Conservation (phyloP, 2,113 vertebrate genomes). For the Forbesichthys papilliferus region DNA sequence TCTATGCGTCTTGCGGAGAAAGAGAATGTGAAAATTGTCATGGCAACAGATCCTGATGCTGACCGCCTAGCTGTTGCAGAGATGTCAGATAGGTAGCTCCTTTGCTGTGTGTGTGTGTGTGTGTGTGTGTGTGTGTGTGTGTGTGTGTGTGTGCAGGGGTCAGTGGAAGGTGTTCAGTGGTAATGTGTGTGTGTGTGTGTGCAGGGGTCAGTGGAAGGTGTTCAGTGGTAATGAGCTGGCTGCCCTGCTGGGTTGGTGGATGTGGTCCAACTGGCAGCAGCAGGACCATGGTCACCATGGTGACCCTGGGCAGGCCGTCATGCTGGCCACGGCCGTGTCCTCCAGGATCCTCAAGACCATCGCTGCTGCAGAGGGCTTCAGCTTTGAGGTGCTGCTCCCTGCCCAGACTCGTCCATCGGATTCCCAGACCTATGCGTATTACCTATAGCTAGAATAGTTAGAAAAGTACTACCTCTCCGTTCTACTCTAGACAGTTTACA, state of each 20-base stretch:
- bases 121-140: too few species aligned
- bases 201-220: too few species aligned
- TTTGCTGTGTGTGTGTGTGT: not conserved
- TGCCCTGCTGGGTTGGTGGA: conserved; percentile 94
- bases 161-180: too few species aligned
- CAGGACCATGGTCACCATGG: conserved; percentile 37
- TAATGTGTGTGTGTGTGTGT: not conserved
- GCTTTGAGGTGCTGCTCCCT: conserved; percentile 79
- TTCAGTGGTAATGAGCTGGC: conserved; percentile 77
- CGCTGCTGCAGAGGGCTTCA: conserved; percentile 86
- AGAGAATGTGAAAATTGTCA: conserved; percentile 81
- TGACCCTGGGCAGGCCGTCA: conserved; percentile 73
- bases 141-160: conserved; percentile 59
- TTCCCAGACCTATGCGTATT: not conserved
- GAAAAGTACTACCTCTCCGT: too few species aligned
- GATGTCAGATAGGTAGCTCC: conserved; percentile 76
- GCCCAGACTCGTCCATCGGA: not conserved
- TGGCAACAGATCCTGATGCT: conserved; percentile 95
- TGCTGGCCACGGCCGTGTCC: conserved; percentile 93
- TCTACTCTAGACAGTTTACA: too few species aligned
- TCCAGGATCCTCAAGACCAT: conserved; percentile 90
- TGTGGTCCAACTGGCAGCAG: conserved; percentile 86
- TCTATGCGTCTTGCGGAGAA: conserved; percentile 87
- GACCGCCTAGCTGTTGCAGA: conserved; percentile 93
- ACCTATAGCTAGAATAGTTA: not conserved